Conservation (phyloP, 2,888 invertebrate species). For the Ennomos fuscantarius region DNA sequence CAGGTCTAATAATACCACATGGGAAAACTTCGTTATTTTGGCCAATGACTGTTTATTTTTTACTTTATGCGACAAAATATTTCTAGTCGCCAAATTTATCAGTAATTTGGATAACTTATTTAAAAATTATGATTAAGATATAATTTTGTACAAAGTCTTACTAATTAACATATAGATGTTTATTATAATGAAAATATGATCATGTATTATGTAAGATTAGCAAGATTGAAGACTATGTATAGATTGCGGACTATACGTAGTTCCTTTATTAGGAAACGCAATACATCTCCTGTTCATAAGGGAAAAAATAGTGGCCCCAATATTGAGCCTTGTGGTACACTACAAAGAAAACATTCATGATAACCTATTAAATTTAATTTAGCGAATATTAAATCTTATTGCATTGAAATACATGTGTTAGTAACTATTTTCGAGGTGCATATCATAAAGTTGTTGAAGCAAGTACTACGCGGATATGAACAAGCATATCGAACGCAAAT, state of each 20-base stretch:
- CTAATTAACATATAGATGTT: no score
- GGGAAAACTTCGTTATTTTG: no score
- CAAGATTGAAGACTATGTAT: neutral
- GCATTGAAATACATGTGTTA: constrained; percentile 38
- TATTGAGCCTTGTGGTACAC: constrained; percentile 56
- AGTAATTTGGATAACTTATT: no score
- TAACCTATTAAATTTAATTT: constrained; percentile 11
- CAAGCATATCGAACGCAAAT: constrained; percentile 69
- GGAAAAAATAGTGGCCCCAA: constrained; percentile 53
- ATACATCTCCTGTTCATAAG: constrained; percentile 36
- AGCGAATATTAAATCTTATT: constrained; percentile 44
- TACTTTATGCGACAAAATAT: no score
- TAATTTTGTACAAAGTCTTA: no score
- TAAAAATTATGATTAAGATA: no score
- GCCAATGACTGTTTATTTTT: no score
- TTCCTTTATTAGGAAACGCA: constrained; percentile 42
- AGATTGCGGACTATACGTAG: constrained; percentile 1
- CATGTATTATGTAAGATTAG: constrained; percentile 19
- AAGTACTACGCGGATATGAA: constrained; percentile 70
- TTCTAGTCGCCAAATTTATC: no score
- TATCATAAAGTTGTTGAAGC: constrained; percentile 43
- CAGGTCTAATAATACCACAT: no score
- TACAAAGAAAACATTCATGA: constrained; percentile 41
- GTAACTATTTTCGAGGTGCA: constrained; percentile 31
- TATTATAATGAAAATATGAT: constrained; percentile 18